Base-by-base conservation (phyloP, 2,113 vertebrate genomes). In the Datnioides undecimradiatus region DNA sequence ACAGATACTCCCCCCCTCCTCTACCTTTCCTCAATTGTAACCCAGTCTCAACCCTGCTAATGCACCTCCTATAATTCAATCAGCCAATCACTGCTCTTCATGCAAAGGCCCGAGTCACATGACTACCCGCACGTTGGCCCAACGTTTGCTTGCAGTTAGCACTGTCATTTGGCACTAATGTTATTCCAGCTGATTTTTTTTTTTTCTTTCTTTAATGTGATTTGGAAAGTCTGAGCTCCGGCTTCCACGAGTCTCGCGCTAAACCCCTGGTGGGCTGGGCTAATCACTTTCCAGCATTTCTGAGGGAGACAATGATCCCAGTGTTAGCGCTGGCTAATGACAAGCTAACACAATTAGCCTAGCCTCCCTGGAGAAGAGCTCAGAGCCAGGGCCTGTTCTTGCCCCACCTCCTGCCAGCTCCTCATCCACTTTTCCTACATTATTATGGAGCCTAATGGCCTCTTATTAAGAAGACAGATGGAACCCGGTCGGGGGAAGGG, bases 11-110 rank as follows among this genome's bases (percentile, higher is more conserved):
- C n/a, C 46, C 3, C 88, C 92, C 92, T 46, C 45, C 71, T 69
- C 55, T 70, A 59, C 77, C 76, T 76, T 81, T 63, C 76, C 73
- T 27, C 94, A 88, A 93, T 92, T 91, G 88, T 96, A 97, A 97
- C 95, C 95, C 90, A 96, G 95, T 97, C 95, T 95, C 90, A 94
- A 84, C 84, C 79, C 90, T 91, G 94, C 83, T 95, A 97, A 96
- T 96, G 96, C 87, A 96, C 94, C 92, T 90, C 86, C 27, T 92
- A 90, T 95, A 97, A 97, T 94, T 88, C 93, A 96, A 97, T 95
- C 94, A 93, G 81, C 95, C 92, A 97, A 96, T 97, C 94, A 93
- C 85, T 93, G 91, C 87, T 91, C 93, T 94, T 93, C 52, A 90
- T 95, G 93, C 92, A 94, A 78, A 95, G 94, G 87, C 89, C 85